A percentile compares a stretch with the other conserved stretches of the same genome.
Evolutionary conservation across 2,797 vertebrate genomes (phyloP).

Genomic region (Anguilla pacifica): DNA sequence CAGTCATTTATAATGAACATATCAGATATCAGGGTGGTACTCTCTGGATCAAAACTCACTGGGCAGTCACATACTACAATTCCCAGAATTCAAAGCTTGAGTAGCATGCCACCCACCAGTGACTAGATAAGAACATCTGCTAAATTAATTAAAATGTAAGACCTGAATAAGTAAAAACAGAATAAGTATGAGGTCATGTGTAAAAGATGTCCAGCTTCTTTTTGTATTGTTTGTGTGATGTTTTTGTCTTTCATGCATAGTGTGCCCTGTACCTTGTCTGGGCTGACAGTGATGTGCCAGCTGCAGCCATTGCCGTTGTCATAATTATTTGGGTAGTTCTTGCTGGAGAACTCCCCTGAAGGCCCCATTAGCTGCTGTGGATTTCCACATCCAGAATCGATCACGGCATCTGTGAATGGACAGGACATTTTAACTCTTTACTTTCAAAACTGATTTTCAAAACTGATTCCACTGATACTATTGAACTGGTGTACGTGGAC

Average conservation of each 20-base stretch:
- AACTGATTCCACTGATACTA: not conserved
- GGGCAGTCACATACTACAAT: not conserved
- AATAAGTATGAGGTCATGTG: not conserved
- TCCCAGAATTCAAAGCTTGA: not conserved
- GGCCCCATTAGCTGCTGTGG: conserved; percentile 60
- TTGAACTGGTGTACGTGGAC: not conserved
- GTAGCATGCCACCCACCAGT: not conserved
- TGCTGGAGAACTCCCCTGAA: conserved; percentile 71
- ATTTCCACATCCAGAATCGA: conserved; percentile 60
- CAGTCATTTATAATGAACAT: not conserved
- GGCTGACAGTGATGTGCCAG: conserved; percentile 73
- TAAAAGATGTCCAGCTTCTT: not conserved
- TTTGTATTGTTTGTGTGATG: not conserved
- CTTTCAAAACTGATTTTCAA: not conserved
- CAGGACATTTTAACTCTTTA: not conserved
- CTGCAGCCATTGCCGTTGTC: conserved; percentile 68
- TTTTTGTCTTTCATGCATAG: not conserved
- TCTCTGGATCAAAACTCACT: not conserved
- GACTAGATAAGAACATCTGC: not conserved
- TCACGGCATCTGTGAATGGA: conserved; percentile 34
- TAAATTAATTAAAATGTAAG: not conserved
- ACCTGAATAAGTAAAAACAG: too few species aligned
- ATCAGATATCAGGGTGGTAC: not conserved
- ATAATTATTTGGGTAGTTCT: conserved; percentile 72
- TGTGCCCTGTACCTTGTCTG: conserved; percentile 65